Percentiles rank a stretch among this genome's conserved stretches.
Conservation (phyloP, 2,113 vertebrate species). For the Caloenas nicobarica region DNA sequence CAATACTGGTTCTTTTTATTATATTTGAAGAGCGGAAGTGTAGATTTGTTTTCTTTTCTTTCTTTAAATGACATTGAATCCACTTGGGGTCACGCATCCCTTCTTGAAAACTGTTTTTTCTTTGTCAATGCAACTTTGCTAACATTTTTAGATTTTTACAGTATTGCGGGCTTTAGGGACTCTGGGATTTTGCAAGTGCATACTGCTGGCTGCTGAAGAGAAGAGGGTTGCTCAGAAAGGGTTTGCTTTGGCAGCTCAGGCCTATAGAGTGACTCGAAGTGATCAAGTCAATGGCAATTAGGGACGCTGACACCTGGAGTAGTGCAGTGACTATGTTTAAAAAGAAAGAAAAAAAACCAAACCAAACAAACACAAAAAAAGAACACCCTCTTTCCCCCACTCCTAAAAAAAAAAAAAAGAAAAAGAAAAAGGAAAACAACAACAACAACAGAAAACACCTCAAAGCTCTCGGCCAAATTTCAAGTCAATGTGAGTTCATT, state of each 20-base stretch:
- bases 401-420: neutral
- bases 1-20: neutral
- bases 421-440: neutral
- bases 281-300: neutral
- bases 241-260: conserved; percentile 24
- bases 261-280: neutral
- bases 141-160: neutral
- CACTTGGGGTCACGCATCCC: neutral
- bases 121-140: neutral
- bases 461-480: neutral
- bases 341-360: neutral
- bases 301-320: neutral
- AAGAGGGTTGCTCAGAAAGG: neutral
- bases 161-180: neutral
- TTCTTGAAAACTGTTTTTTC: conserved; percentile 2
- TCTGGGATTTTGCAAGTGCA: neutral
- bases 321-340: neutral
- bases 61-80: neutral
- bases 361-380: neutral
- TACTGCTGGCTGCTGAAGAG: neutral
- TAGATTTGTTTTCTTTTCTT: neutral
- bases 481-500: neutral
- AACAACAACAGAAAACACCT: neutral
- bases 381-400: no score
- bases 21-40: neutral